phyloP scores from a whole-genome alignment of 1,140 invertebrate species.

The Trichonephila clavata region DNA sequence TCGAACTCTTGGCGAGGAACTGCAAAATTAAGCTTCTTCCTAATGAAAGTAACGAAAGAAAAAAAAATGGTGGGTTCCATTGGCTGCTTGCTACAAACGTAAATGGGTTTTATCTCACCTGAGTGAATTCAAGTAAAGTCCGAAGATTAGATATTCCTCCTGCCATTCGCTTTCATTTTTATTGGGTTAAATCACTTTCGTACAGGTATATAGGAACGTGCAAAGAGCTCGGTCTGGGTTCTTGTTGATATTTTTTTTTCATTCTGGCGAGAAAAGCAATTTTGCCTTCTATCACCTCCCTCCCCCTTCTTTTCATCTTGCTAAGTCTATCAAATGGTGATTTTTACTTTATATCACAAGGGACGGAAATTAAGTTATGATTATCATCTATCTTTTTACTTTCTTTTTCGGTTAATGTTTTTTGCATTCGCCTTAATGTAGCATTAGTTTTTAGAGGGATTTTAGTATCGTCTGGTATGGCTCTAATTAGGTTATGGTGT shows the following conservation, averaged over 20 bases:
- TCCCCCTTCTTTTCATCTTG: neutral
- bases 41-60: slow-evolving; percentile 37
- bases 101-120: slow-evolving; percentile 39
- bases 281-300: neutral
- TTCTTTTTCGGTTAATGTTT: neutral
- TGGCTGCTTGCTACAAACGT: neutral
- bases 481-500: neutral
- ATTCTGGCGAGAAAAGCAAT: neutral
- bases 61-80: neutral
- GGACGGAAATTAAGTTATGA: slow-evolving; percentile 33
- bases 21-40: slow-evolving; percentile 26
- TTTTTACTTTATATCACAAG: slow-evolving; percentile 15
- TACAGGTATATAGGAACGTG: neutral
- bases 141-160: slow-evolving; percentile 33
- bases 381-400: slow-evolving; percentile 12
- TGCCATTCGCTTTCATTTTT: slow-evolving; percentile 7
- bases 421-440: neutral
- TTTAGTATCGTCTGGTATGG: neutral
- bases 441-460: neutral
- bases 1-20: neutral
- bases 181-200: neutral
- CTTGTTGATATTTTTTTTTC: neutral
- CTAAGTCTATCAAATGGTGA: neutral
- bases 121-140: slow-evolving; percentile 42
- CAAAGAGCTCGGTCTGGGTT: neutral